Evolutionary conservation across 1,140 invertebrate genomes (phyloP), one percentile per base, ranked within the genome.

Genomic region (Argopecten irradians): DNA sequence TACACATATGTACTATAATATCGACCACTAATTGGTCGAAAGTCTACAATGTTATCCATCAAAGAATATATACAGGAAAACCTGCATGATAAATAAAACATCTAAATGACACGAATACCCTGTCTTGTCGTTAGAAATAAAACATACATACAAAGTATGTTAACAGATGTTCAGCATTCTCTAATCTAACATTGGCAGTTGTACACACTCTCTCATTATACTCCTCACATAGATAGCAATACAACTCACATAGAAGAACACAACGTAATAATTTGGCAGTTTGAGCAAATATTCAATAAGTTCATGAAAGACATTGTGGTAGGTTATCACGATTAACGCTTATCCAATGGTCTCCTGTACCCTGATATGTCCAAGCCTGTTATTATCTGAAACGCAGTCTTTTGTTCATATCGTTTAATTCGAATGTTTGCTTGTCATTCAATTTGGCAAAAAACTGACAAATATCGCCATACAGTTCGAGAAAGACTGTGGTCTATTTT

Each of bases 11-110:
- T 16, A 71, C 55, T 71, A 28, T 0, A 5, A 28, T 71, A 71
- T 71, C 55, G n/a, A 28, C 55, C 55, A 71, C 55, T 71, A 71
- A 28, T 71, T 71, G n/a, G 55, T 71, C 55, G 55, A 71, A 71
- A 71, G 55, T 71, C 55, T 71, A 71, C 55, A 71, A n/a, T 71
- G 8, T 8, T 71, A 28, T n/a, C 14, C 5, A 71, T 71, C 28
- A 71, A 28, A 46, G 22, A 46, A 46, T 14, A 19, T 19, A 46
- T 19, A 46, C 19, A 46, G 9, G 7, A 71, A 28, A 16, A n/a
- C 55, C 8, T 71, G 55, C 28, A 19, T 5, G 1, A 46, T 19
- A 46, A 19, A n/a, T n/a, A n/a, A n/a, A n/a, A 55, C 16, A 28
- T 71, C 1, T 71, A 1, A 71, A 71, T 28, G 55, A 28, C 55